Percentiles rank a stretch among this genome's conserved stretches.
phyloP scores from a whole-genome alignment of 2,797 vertebrate species.

The Eulemur mongoz region DNA sequence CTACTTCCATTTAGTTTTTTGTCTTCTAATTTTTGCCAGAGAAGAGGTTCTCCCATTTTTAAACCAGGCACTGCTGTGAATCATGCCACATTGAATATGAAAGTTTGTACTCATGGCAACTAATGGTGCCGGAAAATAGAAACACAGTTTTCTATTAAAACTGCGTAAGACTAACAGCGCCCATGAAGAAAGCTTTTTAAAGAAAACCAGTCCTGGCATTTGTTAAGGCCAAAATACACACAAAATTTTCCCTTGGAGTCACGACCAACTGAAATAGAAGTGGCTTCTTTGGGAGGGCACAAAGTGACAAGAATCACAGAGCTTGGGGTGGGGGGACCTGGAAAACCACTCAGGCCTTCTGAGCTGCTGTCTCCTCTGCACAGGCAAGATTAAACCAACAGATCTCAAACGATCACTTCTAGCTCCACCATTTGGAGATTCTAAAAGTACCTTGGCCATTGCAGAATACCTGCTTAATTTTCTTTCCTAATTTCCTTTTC shows the following conservation, averaged over 20 bases:
- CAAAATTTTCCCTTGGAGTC: neutral
- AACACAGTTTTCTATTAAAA: constrained; percentile 11
- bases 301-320: neutral
- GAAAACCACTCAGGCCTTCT: neutral
- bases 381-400: neutral
- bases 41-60: neutral
- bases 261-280: neutral
- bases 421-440: neutral
- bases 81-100: constrained; percentile 28
- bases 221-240: constrained; percentile 22
- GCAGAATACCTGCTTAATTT: neutral
- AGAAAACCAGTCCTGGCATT: constrained; percentile 40
- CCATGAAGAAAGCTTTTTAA: constrained; percentile 17
- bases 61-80: neutral
- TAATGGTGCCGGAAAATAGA: neutral
- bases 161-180: neutral
- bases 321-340: neutral
- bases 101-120: constrained; percentile 54
- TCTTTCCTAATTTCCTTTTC: neutral
- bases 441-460: neutral
- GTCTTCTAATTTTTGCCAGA: neutral
- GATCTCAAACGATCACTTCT: neutral
- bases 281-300: neutral
- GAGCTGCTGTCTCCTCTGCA: neutral
- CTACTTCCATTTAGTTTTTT: neutral